These are phyloP conservation scores for Drosophila mayaguana DNA, from an alignment of 2,888 invertebrate genomes.

Conservation along the genomic window DNA sequence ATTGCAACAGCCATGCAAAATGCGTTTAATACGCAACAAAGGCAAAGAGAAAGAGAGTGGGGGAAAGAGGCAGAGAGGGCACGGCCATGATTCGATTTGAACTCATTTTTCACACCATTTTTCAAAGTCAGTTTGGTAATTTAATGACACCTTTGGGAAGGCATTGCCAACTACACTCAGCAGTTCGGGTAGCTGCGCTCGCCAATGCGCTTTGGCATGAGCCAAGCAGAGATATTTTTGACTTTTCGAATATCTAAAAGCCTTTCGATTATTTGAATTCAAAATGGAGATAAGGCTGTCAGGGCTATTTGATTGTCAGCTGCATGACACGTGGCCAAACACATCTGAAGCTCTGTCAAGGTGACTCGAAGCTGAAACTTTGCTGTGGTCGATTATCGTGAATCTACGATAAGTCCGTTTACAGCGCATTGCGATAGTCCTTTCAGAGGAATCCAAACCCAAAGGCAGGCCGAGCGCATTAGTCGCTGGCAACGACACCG, in stretches of 20 bases:
- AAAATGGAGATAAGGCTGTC: background rate
- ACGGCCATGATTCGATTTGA: conserved; percentile 7
- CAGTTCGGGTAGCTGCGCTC: conserved; percentile 20
- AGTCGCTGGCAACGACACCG: conserved; percentile 48
- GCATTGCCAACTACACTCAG: conserved; percentile 24
- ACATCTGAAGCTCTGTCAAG: background rate
- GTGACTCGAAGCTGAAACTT: background rate
- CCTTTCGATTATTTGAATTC: background rate
- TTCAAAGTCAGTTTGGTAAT: conserved; percentile 65
- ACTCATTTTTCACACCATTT: conserved; percentile 66
- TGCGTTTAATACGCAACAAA: conserved; percentile 30
- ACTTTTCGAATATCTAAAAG: background rate
- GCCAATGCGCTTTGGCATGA: background rate
- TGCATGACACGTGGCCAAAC: conserved; percentile 5
- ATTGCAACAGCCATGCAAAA: conserved; percentile 64
- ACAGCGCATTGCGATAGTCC: conserved; percentile 37
- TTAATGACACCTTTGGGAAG: conserved; percentile 69
- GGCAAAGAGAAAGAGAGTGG: background rate
- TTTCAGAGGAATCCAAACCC: conserved; percentile 39
- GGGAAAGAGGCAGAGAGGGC: background rate
- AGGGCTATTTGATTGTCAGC: conserved; percentile 1
- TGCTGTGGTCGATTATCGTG: conserved; percentile 19
- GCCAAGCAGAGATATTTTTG: background rate
- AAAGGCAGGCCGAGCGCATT: conserved; percentile 51
- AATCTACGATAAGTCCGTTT: conserved; percentile 49